phyloP scores from a whole-genome alignment of 2,113 vertebrate genomes.

The Tor tambroides region DNA sequence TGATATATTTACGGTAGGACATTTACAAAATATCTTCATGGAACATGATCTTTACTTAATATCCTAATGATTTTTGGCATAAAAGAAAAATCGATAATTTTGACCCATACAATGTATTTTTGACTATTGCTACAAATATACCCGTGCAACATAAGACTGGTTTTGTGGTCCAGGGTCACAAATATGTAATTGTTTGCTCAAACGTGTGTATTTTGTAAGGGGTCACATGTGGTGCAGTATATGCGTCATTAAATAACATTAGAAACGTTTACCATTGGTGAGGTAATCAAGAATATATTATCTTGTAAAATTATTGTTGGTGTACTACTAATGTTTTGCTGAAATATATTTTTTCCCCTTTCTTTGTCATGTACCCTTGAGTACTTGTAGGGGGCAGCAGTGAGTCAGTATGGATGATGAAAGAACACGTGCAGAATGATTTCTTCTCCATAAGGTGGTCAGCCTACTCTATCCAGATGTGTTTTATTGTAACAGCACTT shows the following conservation, averaged over 20 bases:
- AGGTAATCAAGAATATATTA: background rate
- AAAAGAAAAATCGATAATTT: too few species aligned
- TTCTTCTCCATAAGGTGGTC: background rate
- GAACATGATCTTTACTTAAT: too few species aligned
- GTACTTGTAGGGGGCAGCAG: constrained; percentile 14
- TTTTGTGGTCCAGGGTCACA: too few species aligned
- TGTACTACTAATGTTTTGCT: background rate
- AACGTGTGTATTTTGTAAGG: background rate
- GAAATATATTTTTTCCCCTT: background rate
- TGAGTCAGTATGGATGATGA: background rate
- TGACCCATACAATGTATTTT: too few species aligned
- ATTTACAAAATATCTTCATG: too few species aligned
- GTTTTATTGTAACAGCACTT: background rate
- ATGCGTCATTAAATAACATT: background rate
- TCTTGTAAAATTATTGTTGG: background rate
- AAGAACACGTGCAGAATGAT: background rate
- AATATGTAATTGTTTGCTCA: background rate
- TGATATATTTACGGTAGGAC: too few species aligned
- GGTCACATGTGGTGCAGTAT: background rate
- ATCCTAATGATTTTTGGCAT: too few species aligned
- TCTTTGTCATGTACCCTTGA: background rate
- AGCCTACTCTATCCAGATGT: background rate
- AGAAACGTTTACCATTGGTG: background rate
- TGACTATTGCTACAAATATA: too few species aligned
- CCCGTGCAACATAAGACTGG: too few species aligned